A percentile compares a stretch with the other conserved stretches of the same genome.
Evolutionary conservation across 2,113 vertebrate genomes (phyloP).

Genomic region (Dunckerocampus dactyliophorus): DNA sequence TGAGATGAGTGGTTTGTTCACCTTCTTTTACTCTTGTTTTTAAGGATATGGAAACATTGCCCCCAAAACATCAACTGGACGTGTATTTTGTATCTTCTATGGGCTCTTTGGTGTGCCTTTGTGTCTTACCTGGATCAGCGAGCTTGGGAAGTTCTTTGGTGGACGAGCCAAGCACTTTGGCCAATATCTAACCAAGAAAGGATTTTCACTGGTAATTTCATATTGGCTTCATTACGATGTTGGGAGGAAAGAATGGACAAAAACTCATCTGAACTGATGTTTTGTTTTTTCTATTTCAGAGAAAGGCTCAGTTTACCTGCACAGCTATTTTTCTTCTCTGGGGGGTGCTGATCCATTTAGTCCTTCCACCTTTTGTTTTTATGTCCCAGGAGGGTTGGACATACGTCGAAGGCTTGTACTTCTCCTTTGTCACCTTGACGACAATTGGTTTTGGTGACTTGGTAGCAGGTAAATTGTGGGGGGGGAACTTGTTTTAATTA

Average conservation of each 20-base stretch:
- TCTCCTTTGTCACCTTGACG: constrained; percentile 95
- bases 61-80: constrained; percentile 87
- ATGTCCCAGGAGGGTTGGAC: constrained; percentile 94
- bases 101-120: constrained; percentile 94
- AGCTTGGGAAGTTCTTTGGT: constrained; percentile 96
- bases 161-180: constrained; percentile 93
- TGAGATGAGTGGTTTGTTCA: background rate
- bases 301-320: constrained; percentile 94
- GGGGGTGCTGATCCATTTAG: constrained; percentile 90
- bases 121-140: constrained; percentile 96
- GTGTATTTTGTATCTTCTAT: constrained; percentile 95
- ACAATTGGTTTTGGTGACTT: constrained; percentile 97
- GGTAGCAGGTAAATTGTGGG: constrained; percentile 80
- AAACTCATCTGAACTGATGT: constrained; percentile 1
- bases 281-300: constrained; percentile 63
- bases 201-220: constrained; percentile 83
- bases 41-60: constrained; percentile 95
- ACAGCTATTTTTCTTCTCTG: constrained; percentile 92
- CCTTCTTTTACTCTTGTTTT: background rate
- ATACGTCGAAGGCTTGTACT: constrained; percentile 94
- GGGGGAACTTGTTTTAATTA: background rate
- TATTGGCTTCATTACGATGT: background rate
- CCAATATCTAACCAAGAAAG: constrained; percentile 90
- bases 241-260: background rate
- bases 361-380: constrained; percentile 93